Evolutionary conservation across 2,113 vertebrate species (phyloP).

Genomic region (Formicarius rufipectus): DNA sequence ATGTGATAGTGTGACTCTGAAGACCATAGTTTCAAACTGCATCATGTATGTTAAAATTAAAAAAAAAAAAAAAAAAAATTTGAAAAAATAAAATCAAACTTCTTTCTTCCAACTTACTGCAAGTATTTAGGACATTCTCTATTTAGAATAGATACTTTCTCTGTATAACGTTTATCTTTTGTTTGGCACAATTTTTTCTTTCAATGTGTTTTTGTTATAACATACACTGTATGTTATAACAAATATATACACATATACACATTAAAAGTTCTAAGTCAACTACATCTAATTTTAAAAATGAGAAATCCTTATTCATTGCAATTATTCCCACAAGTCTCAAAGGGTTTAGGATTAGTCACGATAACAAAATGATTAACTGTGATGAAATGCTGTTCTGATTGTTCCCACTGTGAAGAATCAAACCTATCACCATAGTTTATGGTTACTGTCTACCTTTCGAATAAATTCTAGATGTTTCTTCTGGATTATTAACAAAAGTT

Average conservation of each 20-base stretch:
- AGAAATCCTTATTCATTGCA: not conserved
- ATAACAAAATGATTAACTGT: not conserved
- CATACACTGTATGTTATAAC: not conserved
- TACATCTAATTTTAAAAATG: not conserved
- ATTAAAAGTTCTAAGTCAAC: not conserved
- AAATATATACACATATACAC: too few relatives aligned
- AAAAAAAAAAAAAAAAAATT: too few relatives aligned
- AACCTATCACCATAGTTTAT: not conserved
- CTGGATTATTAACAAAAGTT: not conserved
- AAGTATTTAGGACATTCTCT: not conserved
- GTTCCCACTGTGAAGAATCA: not conserved
- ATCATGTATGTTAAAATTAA: not conserved
- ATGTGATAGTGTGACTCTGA: not conserved
- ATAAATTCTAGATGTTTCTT: not conserved
- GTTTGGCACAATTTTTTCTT: not conserved
- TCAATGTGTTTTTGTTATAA: not conserved
- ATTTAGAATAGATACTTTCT: not conserved
- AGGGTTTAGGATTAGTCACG: not conserved
- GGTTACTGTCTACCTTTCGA: not conserved
- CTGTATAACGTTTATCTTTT: not conserved
- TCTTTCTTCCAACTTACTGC: not conserved
- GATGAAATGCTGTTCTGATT: not conserved
- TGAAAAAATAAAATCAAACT: accelerated
- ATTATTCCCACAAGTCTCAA: not conserved
- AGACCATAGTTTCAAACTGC: not conserved